Percentiles rank a stretch among this genome's conserved stretches.
These are phyloP conservation scores for Neoarius graeffei DNA, from an alignment of 2,113 vertebrate species.

Conservation along the genomic window DNA sequence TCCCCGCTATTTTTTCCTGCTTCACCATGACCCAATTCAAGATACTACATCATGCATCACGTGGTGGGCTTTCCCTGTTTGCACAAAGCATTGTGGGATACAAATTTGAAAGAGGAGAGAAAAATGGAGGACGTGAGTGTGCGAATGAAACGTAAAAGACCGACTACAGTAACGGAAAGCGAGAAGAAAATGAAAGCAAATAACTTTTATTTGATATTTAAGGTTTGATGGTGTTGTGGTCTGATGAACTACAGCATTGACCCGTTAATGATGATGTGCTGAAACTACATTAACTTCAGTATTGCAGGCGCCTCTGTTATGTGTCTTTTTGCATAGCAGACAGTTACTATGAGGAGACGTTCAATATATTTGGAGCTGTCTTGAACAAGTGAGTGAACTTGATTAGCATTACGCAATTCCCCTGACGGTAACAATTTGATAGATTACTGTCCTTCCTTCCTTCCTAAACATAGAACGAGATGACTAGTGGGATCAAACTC, in stretches of 20 bases:
- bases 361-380: neutral
- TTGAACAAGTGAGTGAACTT: neutral
- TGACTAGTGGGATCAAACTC: conserved; percentile 3
- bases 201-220: neutral
- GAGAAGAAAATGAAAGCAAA: neutral
- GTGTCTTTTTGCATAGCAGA: neutral
- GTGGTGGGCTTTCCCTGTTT: no score
- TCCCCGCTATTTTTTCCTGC: no score
- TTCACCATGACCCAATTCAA: no score
- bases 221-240: neutral
- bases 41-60: no score
- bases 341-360: neutral
- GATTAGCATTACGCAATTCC: neutral
- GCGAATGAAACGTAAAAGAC: no score
- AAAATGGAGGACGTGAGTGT: no score
- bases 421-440: conserved; percentile 1
- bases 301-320: neutral
- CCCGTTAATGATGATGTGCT: neutral
- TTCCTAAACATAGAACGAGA: neutral
- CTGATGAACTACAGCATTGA: neutral
- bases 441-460: neutral
- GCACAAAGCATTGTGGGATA: no score
- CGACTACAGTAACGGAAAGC: no score
- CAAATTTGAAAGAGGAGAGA: no score
- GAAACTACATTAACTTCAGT: neutral